Base-by-base conservation (phyloP, 2,888 invertebrate genomes). In the Eretmocerus hayati region DNA sequence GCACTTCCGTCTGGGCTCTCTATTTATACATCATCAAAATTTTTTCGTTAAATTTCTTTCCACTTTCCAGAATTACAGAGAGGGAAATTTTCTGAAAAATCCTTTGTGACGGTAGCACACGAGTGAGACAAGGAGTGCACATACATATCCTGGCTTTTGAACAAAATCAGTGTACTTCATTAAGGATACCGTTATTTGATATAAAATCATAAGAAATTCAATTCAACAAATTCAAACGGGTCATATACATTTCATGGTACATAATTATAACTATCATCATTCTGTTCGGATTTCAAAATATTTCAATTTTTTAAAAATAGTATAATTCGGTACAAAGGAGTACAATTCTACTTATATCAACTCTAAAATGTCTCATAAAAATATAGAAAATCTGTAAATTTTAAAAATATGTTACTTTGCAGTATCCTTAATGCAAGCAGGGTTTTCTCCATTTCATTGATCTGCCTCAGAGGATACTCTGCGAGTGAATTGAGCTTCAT, bases 381-480 rank as follows among this genome's bases (percentile, higher is more conserved):
- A 54, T 54, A 54, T 54, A 54, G 51, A 54, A 54, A 54, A 51
- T 54, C 54, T 54, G 48, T 46, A 50, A 49, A 49, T 54, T 54
- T 54, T 51, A 49, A 49, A 51, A 54, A 54, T 51, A 54, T 51
- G 46, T 53, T 49, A 51, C 48, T 54, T 54, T 45, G 46, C 48
- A 51, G 54, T 54, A 54, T 54, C 54, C 54, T 54, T 54, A 51
- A 54, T 54, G 51, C 48, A 49, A 48, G 49, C 51, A 54, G 50
- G 51, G 51, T 49, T 44, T 51, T 53, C 44, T 54, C 45, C 40
- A 48, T 43, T 30, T 13, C 41, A 54, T 51, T 45, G 48, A 51
- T 54, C 54, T 51, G 51, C 51, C 47, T 46, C 46, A 54, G 51
- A 50, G 53, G 50, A 53, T 53, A 53, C 53, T 53, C 48, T 50